Evolutionary conservation across 92 coral and sea anemone species (phyloP), one percentile per base, ranked within the genome.

Genomic region (Zoanthus solanderi): DNA sequence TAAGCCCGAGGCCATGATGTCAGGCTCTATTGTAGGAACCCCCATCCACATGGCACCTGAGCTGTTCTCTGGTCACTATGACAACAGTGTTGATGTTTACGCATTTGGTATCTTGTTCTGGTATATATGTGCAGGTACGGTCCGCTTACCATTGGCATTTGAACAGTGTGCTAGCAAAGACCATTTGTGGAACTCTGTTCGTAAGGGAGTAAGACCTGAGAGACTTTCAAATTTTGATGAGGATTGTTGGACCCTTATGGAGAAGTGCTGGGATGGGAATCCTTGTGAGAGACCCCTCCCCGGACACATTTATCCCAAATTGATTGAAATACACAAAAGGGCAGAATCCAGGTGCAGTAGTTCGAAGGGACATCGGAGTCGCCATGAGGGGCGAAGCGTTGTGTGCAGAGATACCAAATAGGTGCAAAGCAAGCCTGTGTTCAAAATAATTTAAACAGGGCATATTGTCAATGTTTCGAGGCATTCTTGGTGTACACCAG

Each of bases 11-110:
- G 99, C 99, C 31, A 97, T 97, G 99, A 97, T 97, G 99, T 97
- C 99, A 31, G 99, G 99, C 53, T 97, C 99, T 0, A 95, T 97
- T 11, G 99, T 97, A 11, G 99, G 99, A 28, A 97, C 99, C 23
- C 99, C 99, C 1, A 97, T 97, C 72, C 99, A 97, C 93, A 97
- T 97, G 99, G 98, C 99, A 15, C 99, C 99, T 12, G 99, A 97
- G 72, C 94, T 97, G 86, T 97, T 97, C 84, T 95, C 99, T 0
- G 99, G 99, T 78, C 94, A 93, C 85, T 97, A 97, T 79, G 99
- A 97, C 95, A 96, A 94, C 94, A 97, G 99, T 84, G 99, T 97
- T 63, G 99, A 97, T 58, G 98, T 97, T 44, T 97, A 97, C 83
- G 99, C 99, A 2, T 95, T 97, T 79, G 99, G 99, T 11, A 92